These are phyloP conservation scores for Sphenodon punctatus DNA, from an alignment of 2,797 vertebrate genomes.

Conservation along the genomic window DNA sequence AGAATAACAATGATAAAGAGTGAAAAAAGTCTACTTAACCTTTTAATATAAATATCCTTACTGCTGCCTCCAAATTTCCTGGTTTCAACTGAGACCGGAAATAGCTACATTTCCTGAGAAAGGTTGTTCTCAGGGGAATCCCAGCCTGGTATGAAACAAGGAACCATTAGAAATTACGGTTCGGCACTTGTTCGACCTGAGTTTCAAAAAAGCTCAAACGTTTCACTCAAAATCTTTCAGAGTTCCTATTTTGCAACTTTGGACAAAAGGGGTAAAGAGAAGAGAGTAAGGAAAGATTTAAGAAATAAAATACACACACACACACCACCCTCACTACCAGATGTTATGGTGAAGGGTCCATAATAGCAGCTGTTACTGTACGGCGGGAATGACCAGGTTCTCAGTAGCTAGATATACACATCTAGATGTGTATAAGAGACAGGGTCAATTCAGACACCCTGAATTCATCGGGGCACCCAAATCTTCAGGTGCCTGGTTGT, in stretches of 20 bases:
- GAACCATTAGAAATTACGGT: neutral
- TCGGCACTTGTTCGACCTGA: neutral
- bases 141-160: slow-evolving; percentile 1
- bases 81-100: slow-evolving; percentile 55
- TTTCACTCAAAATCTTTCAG: neutral
- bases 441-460: too few species aligned
- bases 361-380: too few species aligned
- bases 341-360: too few species aligned
- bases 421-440: too few species aligned
- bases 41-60: slow-evolving; percentile 39
- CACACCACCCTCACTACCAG: too few species aligned
- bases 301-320: neutral
- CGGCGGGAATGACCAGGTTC: too few species aligned
- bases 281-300: neutral
- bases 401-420: too few species aligned
- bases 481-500: too few species aligned
- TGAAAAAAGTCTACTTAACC: slow-evolving; percentile 29
- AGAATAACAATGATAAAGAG: neutral
- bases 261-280: neutral
- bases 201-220: too few species aligned
- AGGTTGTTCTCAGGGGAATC: slow-evolving; percentile 50
- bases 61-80: slow-evolving; percentile 62
- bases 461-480: too few species aligned
- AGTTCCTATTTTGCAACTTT: neutral
- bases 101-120: slow-evolving; percentile 68